Percentiles rank a stretch among this genome's conserved stretches.
Evolutionary conservation across 1,140 invertebrate genomes (phyloP).

Genomic region (Drosophila grimshawi): DNA sequence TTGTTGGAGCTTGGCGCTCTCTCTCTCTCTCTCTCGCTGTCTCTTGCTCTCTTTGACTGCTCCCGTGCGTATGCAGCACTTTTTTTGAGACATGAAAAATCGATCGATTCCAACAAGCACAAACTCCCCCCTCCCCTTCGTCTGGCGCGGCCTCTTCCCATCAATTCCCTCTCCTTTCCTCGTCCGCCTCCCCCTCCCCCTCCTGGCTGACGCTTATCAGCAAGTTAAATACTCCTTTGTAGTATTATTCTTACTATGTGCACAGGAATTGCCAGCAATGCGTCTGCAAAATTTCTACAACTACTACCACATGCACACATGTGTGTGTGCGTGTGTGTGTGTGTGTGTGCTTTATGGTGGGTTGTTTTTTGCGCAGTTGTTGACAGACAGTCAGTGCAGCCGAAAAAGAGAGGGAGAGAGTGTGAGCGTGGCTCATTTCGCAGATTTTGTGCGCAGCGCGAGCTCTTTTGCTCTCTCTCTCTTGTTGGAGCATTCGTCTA

Average conservation of each 20-base stretch:
- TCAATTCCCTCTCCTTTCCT: neutral
- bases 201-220: constrained; percentile 63
- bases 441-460: constrained; percentile 42
- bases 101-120: constrained; percentile 65
- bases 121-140: constrained; percentile 3
- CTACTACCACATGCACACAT: constrained; percentile 21
- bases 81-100: constrained; percentile 75
- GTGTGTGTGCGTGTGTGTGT: constrained; percentile 18
- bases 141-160: constrained; percentile 35
- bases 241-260: constrained; percentile 68
- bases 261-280: constrained; percentile 65
- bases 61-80: constrained; percentile 78
- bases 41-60: constrained; percentile 33
- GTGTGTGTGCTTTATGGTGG: constrained; percentile 41
- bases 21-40: neutral
- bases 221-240: constrained; percentile 63
- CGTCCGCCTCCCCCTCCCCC: neutral
- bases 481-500: neutral
- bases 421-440: constrained; percentile 38
- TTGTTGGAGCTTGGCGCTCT: constrained; percentile 47
- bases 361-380: constrained; percentile 52
- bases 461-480: constrained; percentile 14
- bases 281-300: constrained; percentile 60
- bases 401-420: constrained; percentile 3
- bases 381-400: neutral